Conservation (phyloP, 37 sponge, comb jelly and placozoan species). For the Beroe forskalii region DNA sequence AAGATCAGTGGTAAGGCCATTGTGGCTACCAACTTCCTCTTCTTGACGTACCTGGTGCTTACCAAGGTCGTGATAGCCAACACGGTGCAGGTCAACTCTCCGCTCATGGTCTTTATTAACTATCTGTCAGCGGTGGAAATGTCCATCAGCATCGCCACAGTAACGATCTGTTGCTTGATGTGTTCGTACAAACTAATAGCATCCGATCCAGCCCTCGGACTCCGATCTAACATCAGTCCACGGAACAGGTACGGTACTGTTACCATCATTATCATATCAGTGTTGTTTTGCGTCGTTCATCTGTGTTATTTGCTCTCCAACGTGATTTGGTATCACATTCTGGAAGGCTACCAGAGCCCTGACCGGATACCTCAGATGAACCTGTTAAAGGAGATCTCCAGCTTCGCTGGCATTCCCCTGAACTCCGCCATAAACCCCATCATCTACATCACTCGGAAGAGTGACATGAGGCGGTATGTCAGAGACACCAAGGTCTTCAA, state of each 20-base stretch:
- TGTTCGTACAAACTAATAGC: neutral
- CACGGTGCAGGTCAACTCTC: neutral
- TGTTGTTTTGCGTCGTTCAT: neutral
- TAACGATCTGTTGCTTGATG: neutral
- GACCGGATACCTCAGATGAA: neutral
- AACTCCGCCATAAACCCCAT: neutral
- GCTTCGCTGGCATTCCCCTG: neutral
- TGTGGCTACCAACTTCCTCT: neutral
- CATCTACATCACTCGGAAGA: neutral
- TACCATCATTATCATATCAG: neutral
- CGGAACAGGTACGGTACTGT: neutral
- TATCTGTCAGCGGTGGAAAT: neutral
- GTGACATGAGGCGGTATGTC: neutral
- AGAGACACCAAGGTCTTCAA: neutral
- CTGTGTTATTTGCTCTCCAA: neutral
- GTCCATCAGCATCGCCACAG: neutral
- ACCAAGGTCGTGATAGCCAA: neutral
- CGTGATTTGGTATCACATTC: neutral
- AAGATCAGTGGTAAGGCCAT: neutral
- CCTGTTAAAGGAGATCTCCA: neutral
- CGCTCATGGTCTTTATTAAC: neutral
- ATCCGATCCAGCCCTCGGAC: neutral
- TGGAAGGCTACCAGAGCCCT: neutral
- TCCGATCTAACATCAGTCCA: neutral
- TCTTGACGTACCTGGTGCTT: neutral